Percentiles rank a stretch among this genome's conserved stretches.
Evolutionary conservation across 2,797 vertebrate genomes (phyloP).

Genomic region (Argyrosomus regius): DNA sequence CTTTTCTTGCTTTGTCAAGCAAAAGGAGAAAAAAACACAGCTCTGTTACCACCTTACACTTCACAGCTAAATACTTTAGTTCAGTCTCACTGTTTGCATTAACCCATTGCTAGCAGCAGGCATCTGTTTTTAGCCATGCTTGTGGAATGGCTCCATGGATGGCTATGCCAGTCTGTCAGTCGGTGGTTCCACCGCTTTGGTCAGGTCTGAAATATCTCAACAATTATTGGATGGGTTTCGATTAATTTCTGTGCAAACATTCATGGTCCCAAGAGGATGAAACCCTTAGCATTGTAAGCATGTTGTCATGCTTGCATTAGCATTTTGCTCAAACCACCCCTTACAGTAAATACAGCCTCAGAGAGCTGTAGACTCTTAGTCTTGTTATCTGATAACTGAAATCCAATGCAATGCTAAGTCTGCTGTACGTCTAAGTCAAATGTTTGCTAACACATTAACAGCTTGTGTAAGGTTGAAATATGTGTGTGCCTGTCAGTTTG

Average conservation of each 20-base stretch:
- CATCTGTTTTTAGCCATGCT: slow-evolving; percentile 9
- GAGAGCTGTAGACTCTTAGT: background rate
- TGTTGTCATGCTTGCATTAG: background rate
- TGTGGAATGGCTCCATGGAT: background rate
- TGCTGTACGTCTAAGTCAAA: background rate
- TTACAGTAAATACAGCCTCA: background rate
- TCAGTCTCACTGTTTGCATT: background rate
- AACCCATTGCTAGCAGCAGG: background rate
- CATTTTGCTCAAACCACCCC: background rate
- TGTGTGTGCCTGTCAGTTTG: background rate
- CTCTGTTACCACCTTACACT: background rate
- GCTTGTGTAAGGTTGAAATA: background rate
- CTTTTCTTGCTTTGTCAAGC: background rate
- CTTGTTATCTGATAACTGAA: background rate
- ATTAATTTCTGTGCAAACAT: background rate
- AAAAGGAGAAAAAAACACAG: background rate
- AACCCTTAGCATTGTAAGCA: background rate
- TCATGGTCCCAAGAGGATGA: background rate
- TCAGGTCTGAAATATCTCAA: background rate
- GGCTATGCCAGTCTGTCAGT: background rate
- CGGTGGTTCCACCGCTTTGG: no score
- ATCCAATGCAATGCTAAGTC: background rate
- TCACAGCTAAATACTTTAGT: background rate
- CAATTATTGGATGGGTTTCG: background rate
- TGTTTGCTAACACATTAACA: slow-evolving; percentile 1